Percentiles rank a stretch among this genome's conserved stretches.
phyloP scores from a whole-genome alignment of 2,888 invertebrate genomes.

The Clanis bilineata region DNA sequence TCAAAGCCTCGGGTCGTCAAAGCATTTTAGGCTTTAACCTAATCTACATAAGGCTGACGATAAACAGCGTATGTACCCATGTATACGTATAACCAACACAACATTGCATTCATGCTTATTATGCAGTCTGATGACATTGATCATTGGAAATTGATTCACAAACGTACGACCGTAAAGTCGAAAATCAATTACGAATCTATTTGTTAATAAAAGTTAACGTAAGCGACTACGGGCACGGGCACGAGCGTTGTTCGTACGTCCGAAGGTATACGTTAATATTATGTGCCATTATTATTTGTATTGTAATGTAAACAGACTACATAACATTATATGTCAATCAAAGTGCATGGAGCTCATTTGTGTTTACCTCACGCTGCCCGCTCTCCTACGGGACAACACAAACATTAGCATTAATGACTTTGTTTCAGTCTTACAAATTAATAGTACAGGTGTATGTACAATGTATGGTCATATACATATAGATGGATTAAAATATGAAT shows the following conservation, averaged over 20 bases:
- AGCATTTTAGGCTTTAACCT: constrained; percentile 28
- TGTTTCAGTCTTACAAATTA: neutral
- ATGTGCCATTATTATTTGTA: constrained; percentile 15
- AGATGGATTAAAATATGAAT: too few species aligned
- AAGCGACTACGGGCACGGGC: constrained; percentile 1
- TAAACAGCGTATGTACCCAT: constrained; percentile 33
- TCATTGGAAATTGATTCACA: constrained; percentile 10
- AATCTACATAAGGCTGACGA: constrained; percentile 16
- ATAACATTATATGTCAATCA: constrained; percentile 42
- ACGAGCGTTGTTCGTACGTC: neutral
- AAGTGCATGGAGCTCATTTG: constrained; percentile 70
- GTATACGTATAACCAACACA: constrained; percentile 58
- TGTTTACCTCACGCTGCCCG: constrained; percentile 87
- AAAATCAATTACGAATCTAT: neutral
- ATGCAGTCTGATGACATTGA: constrained; percentile 52
- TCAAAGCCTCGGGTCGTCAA: constrained; percentile 6
- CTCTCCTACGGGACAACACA: constrained; percentile 85
- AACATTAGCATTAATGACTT: constrained; percentile 44
- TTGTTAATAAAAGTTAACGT: neutral
- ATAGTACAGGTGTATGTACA: neutral
- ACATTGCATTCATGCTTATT: constrained; percentile 66
- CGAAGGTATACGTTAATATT: neutral
- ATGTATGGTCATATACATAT: too few species aligned
- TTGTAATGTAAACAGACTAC: constrained; percentile 60
- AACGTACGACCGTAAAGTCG: neutral